Conservation (phyloP, 2,888 invertebrate genomes). For the Aporophyla nigra region DNA sequence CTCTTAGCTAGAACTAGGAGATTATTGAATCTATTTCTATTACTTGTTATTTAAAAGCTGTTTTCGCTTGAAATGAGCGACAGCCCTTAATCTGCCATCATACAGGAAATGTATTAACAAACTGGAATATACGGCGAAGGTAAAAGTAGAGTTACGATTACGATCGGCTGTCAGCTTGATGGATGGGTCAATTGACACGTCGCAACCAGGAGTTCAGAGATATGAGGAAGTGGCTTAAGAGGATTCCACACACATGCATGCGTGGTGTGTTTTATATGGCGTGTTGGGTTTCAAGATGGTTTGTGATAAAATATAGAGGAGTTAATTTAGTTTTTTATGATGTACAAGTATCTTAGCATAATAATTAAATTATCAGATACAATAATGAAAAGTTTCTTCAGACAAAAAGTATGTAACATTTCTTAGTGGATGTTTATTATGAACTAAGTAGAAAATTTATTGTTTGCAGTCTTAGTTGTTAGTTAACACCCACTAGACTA, state of each 20-base stretch:
- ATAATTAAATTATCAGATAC: neutral
- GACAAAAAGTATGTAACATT: neutral
- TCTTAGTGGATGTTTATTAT: neutral
- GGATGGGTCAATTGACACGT: constrained; percentile 55
- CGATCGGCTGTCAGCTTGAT: constrained; percentile 54
- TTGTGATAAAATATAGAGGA: no score
- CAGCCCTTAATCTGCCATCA: constrained; percentile 16
- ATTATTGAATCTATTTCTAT: no score
- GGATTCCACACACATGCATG: constrained; percentile 2
- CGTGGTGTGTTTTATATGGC: neutral
- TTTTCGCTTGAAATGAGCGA: neutral
- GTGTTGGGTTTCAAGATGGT: neutral
- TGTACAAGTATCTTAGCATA: neutral
- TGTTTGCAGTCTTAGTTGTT: no score
- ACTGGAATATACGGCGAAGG: constrained; percentile 34
- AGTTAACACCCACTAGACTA: neutral
- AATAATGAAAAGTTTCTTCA: neutral
- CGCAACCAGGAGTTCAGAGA: neutral
- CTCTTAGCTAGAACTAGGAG: no score
- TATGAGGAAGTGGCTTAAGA: constrained; percentile 41
- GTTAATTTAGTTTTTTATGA: neutral
- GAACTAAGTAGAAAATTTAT: neutral
- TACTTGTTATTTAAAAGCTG: no score
- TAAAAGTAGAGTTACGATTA: constrained; percentile 61
- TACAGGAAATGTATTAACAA: constrained; percentile 43